These are phyloP conservation scores for Adineta ricciae DNA, from an alignment of 2,888 invertebrate genomes.

Conservation along the genomic window DNA sequence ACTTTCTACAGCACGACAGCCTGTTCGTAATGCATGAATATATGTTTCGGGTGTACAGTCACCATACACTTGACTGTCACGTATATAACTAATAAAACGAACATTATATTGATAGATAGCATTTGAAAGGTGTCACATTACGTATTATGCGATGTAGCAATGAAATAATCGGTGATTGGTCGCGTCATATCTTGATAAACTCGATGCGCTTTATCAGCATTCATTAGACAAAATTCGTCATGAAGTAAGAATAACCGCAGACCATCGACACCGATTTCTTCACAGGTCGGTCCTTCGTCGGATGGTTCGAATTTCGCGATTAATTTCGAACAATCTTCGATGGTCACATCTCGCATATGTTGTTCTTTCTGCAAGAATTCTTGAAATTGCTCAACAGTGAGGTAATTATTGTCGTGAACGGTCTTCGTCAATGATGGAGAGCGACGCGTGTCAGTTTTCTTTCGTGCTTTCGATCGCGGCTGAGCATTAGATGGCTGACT, in stretches of 20 bases:
- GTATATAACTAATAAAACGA: background rate
- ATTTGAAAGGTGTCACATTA: background rate
- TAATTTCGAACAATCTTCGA: background rate
- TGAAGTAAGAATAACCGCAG: background rate
- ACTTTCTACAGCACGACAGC: constrained; percentile 8
- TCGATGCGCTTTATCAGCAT: background rate
- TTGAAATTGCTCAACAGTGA: background rate
- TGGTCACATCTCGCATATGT: background rate
- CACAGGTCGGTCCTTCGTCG: background rate
- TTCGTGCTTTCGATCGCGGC: too few relatives aligned
- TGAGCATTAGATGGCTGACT: background rate
- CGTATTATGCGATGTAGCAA: constrained; percentile 13
- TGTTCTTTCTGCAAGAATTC: constrained; percentile 7
- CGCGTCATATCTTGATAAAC: constrained; percentile 16
- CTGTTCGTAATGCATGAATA: background rate
- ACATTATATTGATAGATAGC: too few relatives aligned
- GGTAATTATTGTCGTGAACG: background rate
- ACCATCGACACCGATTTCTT: background rate
- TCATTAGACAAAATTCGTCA: constrained; percentile 19
- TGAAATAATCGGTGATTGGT: constrained; percentile 5
- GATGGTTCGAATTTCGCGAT: background rate
- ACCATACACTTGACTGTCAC: background rate
- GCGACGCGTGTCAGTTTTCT: too few relatives aligned
- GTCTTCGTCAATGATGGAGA: background rate
- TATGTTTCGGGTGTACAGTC: background rate